Percentiles rank a stretch among this genome's conserved stretches.
Evolutionary conservation across 2,113 vertebrate species (phyloP).

Genomic region (Oceanodroma tethys): DNA sequence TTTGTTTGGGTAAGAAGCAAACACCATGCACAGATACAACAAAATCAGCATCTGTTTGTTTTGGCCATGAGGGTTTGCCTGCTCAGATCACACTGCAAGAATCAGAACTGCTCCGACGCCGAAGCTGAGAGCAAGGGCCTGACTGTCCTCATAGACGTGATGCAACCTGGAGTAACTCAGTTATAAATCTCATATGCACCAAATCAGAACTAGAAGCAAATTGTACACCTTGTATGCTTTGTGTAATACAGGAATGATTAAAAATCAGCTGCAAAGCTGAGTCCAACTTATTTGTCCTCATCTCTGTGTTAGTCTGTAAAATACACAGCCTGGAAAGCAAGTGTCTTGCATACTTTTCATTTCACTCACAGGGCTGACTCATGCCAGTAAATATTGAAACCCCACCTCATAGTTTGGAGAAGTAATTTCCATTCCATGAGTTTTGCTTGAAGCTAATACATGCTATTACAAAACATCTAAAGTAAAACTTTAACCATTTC

Average conservation of each 20-base stretch:
- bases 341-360: constrained; percentile 44
- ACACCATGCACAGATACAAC: background rate
- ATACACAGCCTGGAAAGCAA: background rate
- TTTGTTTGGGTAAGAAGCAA: constrained; percentile 11
- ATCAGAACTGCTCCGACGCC: background rate
- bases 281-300: background rate
- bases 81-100: background rate
- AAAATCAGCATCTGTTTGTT: background rate
- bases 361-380: constrained; percentile 46
- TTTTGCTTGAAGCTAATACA: constrained; percentile 40
- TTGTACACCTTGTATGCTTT: background rate
- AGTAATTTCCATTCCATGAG: constrained; percentile 58
- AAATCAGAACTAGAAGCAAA: background rate
- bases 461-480: constrained; percentile 54
- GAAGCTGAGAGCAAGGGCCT: background rate
- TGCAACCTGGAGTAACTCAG: background rate
- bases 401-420: constrained; percentile 47
- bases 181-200: background rate
- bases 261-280: background rate
- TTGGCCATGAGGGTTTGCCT: background rate
- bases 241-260: background rate
- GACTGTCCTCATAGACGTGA: background rate
- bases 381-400: constrained; percentile 48
- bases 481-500: constrained; percentile 55
- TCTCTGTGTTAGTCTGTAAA: background rate